Evolutionary conservation across 2,888 invertebrate species (phyloP).

Genomic region (Maniola hyperantus): DNA sequence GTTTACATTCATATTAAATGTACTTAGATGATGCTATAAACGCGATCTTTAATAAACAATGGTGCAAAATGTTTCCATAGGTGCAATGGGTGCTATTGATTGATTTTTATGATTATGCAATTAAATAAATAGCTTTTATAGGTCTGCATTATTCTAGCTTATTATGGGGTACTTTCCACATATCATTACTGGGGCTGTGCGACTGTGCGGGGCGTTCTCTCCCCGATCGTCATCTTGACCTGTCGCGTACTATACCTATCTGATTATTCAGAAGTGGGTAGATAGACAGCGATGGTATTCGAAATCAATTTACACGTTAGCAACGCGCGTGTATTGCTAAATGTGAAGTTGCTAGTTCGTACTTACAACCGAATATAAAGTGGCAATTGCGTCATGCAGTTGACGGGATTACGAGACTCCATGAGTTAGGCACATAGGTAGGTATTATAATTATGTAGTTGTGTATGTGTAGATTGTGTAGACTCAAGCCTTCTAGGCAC

Average conservation of each 20-base stretch:
- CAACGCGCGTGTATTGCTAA: constrained; percentile 17
- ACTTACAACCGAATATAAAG: constrained; percentile 59
- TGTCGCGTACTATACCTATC: too few relatives aligned
- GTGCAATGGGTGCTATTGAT: not conserved
- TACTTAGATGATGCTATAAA: not conserved
- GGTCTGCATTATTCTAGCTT: not conserved
- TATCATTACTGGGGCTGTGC: too few relatives aligned
- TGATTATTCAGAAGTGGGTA: not conserved
- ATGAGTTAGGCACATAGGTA: constrained; percentile 23
- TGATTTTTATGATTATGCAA: constrained; percentile 8
- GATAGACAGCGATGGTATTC: not conserved
- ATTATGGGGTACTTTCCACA: too few relatives aligned
- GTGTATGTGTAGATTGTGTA: not conserved
- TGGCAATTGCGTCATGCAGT: constrained; percentile 55
- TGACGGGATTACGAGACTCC: constrained; percentile 52
- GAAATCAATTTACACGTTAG: not conserved
- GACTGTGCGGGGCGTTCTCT: too few relatives aligned
- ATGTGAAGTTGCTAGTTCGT: constrained; percentile 16
- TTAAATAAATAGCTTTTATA: not conserved
- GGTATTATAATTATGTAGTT: too few relatives aligned
- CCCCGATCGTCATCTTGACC: too few relatives aligned
- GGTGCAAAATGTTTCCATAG: not conserved
- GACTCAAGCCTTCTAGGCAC: too few relatives aligned
- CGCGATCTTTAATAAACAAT: not conserved
- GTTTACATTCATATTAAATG: not conserved